Base-by-base conservation (phyloP, 2,797 vertebrate species). In the Cyprinodon diabolis region DNA sequence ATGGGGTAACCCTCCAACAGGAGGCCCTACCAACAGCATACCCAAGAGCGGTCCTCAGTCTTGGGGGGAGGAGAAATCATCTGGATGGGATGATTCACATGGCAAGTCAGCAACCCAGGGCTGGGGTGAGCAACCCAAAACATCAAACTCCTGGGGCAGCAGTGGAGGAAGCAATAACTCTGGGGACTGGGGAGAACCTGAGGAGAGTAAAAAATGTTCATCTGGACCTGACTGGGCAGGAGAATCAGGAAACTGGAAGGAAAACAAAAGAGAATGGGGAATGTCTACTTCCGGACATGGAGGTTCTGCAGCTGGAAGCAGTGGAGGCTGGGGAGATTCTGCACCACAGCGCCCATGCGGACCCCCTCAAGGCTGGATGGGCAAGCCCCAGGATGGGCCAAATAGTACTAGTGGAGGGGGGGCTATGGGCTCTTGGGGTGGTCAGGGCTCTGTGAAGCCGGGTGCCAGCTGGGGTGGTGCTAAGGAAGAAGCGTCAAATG, bases 41-140 rank as follows among this genome's bases (percentile, higher is more conserved):
- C 89, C 94, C 77, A 95, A 95, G 84, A 93, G 91, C 87, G 92
- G 91, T 71, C 75, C 94, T 92, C 96, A 96, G 75, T 94, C 95
- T 0, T 98, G 98, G 97, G 96, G 94, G 91, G 97, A 98, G 43
- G 97, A 98, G 60, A 97, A 96, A 87, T 93, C 96, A 37, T 65
- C 90, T 60, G 92, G 95, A 6, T 98, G 98, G 98, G 96, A 95
- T 70, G 96, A 98, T 66, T 85, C 96, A 75, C 97, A 97, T 74
- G 77, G 90, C 54, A 98, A 98, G 91, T 62, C 95, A 79, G 93
- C 95, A 89, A 79, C 92, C 92, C 97, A 97, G 86, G 92, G 96
- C 69, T 99, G 98, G 97, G 95, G 94, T 71, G 97, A 98, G 54
- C 96, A 95, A 90, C 95, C 96, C 80, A 99, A 99, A 94, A 80